phyloP scores from a whole-genome alignment of 1,140 invertebrate species.

The Steinernema feltiae region DNA sequence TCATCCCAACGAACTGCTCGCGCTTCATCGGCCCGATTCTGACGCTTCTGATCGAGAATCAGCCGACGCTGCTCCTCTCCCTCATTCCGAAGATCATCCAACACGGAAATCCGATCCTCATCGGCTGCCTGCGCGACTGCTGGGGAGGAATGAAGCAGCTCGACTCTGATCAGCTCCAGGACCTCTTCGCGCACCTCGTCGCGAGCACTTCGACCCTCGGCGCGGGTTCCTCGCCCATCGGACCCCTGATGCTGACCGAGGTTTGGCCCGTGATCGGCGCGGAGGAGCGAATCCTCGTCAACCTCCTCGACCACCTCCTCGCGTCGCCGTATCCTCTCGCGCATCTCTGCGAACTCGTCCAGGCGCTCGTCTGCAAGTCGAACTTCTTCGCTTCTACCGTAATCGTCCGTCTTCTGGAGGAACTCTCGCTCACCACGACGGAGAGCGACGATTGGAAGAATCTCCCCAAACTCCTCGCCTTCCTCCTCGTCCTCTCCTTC shows the following conservation, averaged over 20 bases:
- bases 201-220: slow-evolving; percentile 6
- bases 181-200: slow-evolving; percentile 12
- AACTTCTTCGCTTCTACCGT: slow-evolving; percentile 12
- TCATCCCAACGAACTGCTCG: slow-evolving; percentile 21
- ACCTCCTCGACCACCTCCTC: slow-evolving; percentile 19
- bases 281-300: slow-evolving; percentile 5
- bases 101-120: slow-evolving; percentile 1
- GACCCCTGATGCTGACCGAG: slow-evolving; percentile 16
- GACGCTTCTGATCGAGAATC: slow-evolving; percentile 9
- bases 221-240: slow-evolving; percentile 11
- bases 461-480: slow-evolving; percentile 27
- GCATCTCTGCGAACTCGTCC: slow-evolving; percentile 12
- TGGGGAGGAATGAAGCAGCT: slow-evolving; percentile 9
- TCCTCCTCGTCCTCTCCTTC: slow-evolving; percentile 25
- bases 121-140: background rate
- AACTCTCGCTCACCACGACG: background rate
- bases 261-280: slow-evolving; percentile 25
- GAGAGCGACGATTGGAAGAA: slow-evolving; percentile 5
- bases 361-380: slow-evolving; percentile 16
- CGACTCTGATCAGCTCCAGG: slow-evolving; percentile 17
- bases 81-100: slow-evolving; percentile 24
- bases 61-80: slow-evolving; percentile 14
- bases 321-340: slow-evolving; percentile 15
- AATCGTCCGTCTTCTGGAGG: slow-evolving; percentile 7
- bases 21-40: slow-evolving; percentile 14